Percentiles rank a stretch among this genome's conserved stretches.
These are phyloP conservation scores for Salticus scenicus DNA, from an alignment of 2,888 invertebrate genomes.

Conservation along the genomic window DNA sequence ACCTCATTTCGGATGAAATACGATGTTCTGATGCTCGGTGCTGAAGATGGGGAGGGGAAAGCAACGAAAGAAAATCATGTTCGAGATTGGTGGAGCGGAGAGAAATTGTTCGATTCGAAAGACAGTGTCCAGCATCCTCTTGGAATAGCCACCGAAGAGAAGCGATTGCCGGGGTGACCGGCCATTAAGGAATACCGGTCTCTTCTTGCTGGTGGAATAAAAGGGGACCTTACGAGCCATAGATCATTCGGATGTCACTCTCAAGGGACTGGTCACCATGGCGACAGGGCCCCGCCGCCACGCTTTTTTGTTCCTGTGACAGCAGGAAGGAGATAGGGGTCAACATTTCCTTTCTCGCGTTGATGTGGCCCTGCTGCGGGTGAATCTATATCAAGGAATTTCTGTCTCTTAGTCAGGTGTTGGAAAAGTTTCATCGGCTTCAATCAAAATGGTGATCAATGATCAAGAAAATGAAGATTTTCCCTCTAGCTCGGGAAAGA, in stretches of 20 bases:
- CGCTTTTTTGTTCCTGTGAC: slow-evolving; percentile 69
- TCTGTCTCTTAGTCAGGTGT: neutral
- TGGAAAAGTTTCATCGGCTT: neutral
- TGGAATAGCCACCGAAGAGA: slow-evolving; percentile 66
- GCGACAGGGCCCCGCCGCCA: slow-evolving; percentile 36
- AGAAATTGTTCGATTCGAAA: slow-evolving; percentile 67
- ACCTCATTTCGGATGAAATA: slow-evolving; percentile 7
- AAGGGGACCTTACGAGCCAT: slow-evolving; percentile 69
- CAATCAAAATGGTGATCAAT: too few relatives aligned
- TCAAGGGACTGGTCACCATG: slow-evolving; percentile 63
- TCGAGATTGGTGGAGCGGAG: slow-evolving; percentile 32
- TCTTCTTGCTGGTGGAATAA: slow-evolving; percentile 65
- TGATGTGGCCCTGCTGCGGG: slow-evolving; percentile 37
- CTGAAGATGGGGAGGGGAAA: slow-evolving; percentile 39
- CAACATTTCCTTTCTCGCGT: slow-evolving; percentile 69
- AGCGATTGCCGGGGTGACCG: slow-evolving; percentile 66
- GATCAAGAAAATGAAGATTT: too few relatives aligned
- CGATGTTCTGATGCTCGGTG: neutral
- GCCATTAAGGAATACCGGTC: slow-evolving; percentile 67
- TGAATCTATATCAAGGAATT: neutral
- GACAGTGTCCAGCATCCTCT: slow-evolving; percentile 69
- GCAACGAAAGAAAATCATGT: slow-evolving; percentile 37
- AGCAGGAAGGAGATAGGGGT: slow-evolving; percentile 70
- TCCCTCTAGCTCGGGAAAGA: too few relatives aligned
- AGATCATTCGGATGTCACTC: slow-evolving; percentile 68